Base-by-base conservation (phyloP, 2,113 vertebrate species). In the Promerops cafer region DNA sequence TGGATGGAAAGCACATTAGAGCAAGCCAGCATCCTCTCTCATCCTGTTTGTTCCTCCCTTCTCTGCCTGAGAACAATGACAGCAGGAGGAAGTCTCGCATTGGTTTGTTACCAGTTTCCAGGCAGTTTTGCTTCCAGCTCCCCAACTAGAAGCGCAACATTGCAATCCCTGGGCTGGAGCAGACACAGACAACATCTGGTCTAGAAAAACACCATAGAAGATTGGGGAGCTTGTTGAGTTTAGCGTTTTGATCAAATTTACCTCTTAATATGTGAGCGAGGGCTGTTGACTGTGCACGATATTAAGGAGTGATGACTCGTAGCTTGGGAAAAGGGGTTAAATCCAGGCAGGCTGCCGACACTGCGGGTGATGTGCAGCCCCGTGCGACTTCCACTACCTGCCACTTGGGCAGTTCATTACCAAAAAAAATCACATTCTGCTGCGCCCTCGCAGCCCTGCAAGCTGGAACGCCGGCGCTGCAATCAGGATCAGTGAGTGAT, bases 101-200 rank as follows among this genome's bases (percentile, higher is more conserved):
- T 95, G 91, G 90, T 78, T 89, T 95, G 93, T 84, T 94, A 88
- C 83, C 42, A 87, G 94, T 95, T 96, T 95, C 95, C 84, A 93
- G 93, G 86, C 95, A 95, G 93, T 94, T 96, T 97, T 95, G 65
- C 89, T 87, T 82, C 81, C 87, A 94, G 94, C 83, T 91, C 75
- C 72, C 19, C 69, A 75, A 79, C 68, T 83, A 35, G 0, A 31
- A 86, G 91, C 35, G 19, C 47, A 91, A 27, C 90, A 39, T 66
- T 47, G 91, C 91, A 90, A 59, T 80, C 56, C 30, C 59, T 24
- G 17, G 13, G 59, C 80, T 72, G 61, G 87, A 95, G 83, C 81
- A 77, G 91, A 82, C 70, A 79, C 40, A 63, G 76, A 33, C 88
- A 79, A 75, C 83, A 65, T 28, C 86, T 80, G 53, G 11, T 42